Conservation (phyloP, 2,797 vertebrate genomes). For the Sebastes goodei region DNA sequence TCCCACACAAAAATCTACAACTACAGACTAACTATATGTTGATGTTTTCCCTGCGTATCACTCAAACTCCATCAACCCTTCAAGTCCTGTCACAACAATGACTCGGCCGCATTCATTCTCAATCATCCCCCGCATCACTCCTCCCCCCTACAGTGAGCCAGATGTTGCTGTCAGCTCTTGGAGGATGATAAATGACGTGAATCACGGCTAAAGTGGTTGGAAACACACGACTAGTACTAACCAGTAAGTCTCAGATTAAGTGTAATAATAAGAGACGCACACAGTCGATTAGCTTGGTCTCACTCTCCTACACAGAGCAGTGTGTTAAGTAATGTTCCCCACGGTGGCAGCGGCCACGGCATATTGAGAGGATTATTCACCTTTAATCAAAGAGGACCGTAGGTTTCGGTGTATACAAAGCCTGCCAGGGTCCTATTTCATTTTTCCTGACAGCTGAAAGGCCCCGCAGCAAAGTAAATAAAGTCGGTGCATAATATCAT, state of each 20-base stretch:
- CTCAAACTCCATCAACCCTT: slow-evolving; percentile 1
- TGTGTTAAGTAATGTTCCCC: background rate
- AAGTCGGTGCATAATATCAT: slow-evolving; percentile 21
- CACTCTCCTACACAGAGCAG: background rate
- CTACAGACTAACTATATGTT: background rate
- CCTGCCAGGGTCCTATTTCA: background rate
- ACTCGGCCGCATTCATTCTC: slow-evolving; percentile 34
- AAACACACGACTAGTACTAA: slow-evolving; percentile 5
- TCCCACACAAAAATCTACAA: background rate
- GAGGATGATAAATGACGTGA: slow-evolving; percentile 47
- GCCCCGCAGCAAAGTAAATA: slow-evolving; percentile 29
- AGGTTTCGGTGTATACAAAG: slow-evolving; percentile 1
- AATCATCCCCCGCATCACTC: slow-evolving; percentile 14
- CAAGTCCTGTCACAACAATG: background rate
- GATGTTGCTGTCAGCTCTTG: slow-evolving; percentile 43
- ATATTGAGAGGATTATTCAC: slow-evolving; percentile 11
- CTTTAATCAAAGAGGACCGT: slow-evolving; percentile 1
- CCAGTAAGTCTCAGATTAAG: background rate
- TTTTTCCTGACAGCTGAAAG: slow-evolving; percentile 30
- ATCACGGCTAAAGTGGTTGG: background rate
- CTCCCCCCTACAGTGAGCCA: slow-evolving; percentile 19
- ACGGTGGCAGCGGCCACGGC: background rate
- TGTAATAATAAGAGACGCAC: background rate
- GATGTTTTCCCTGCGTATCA: background rate
- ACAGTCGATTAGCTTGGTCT: background rate